A percentile compares a stretch with the other conserved stretches of the same genome.
These are phyloP conservation scores for Lobophora halterata DNA, from an alignment of 2,888 invertebrate genomes.

Conservation along the genomic window DNA sequence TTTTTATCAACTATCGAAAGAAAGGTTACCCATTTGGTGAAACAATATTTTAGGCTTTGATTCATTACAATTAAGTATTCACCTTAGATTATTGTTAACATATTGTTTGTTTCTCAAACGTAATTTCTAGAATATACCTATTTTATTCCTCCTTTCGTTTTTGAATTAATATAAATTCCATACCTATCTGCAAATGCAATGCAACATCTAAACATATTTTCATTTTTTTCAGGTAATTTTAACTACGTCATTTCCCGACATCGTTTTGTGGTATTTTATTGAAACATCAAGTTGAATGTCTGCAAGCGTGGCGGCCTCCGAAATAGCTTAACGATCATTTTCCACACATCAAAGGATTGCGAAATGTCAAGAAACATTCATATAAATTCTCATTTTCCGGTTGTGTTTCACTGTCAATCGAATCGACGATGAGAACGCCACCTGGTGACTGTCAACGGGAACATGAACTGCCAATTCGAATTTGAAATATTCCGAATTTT, in stretches of 20 bases:
- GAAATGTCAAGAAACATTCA: constrained; percentile 58
- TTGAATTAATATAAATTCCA: constrained; percentile 12
- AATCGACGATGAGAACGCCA: constrained; percentile 51
- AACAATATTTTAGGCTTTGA: too few relatives aligned
- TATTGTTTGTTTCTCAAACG: too few relatives aligned
- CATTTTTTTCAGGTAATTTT: constrained; percentile 47
- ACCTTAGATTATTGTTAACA: too few relatives aligned
- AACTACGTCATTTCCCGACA: constrained; percentile 28
- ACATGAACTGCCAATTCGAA: constrained; percentile 68
- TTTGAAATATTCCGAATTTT: constrained; percentile 37
- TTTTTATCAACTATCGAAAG: background rate
- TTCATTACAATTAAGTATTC: too few relatives aligned
- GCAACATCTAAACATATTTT: constrained; percentile 15
- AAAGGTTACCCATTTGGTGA: too few relatives aligned
- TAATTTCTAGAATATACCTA: too few relatives aligned
- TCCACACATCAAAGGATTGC: constrained; percentile 73
- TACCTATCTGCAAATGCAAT: background rate
- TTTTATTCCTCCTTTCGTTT: too few relatives aligned
- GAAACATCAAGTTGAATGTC: constrained; percentile 50
- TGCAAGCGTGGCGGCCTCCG: constrained; percentile 42
- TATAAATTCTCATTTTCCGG: constrained; percentile 56
- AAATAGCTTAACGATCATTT: constrained; percentile 69
- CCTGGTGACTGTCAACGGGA: constrained; percentile 68
- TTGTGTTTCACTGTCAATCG: constrained; percentile 26
- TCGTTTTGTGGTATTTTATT: constrained; percentile 51